Conservation (phyloP, 2,888 invertebrate species). For the Dasypogon diadema region DNA sequence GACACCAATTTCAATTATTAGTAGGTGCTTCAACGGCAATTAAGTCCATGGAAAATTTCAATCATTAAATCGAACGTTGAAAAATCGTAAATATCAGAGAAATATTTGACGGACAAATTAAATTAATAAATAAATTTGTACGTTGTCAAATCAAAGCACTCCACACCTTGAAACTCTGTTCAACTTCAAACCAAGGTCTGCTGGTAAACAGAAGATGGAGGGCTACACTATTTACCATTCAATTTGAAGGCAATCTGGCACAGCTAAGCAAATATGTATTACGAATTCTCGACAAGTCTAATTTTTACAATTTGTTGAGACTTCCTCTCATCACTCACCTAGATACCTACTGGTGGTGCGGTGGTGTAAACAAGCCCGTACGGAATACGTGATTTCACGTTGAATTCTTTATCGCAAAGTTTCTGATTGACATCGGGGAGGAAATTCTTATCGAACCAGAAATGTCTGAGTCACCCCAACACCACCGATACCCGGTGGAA, state of each 20-base stretch:
- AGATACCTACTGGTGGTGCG: background rate
- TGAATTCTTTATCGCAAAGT: slow-evolving; percentile 7
- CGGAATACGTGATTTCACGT: slow-evolving; percentile 4
- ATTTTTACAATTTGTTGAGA: background rate
- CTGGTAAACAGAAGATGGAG: too few species aligned
- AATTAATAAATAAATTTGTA: too few species aligned
- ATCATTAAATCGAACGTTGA: too few species aligned
- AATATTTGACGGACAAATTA: too few species aligned
- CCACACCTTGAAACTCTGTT: too few species aligned
- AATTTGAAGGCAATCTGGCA: background rate
- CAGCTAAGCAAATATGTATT: background rate
- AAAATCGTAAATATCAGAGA: too few species aligned
- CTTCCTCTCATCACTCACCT: background rate
- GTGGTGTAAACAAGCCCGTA: slow-evolving; percentile 2
- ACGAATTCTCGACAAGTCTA: background rate
- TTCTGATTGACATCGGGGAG: slow-evolving; percentile 14
- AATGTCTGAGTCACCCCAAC: slow-evolving; percentile 1
- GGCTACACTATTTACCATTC: background rate
- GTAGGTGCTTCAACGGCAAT: too few species aligned
- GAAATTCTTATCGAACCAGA: background rate
- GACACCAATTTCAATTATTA: too few species aligned
- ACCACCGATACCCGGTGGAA: background rate
- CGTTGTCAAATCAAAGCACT: too few species aligned
- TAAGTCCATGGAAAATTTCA: too few species aligned
- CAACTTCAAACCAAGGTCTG: too few species aligned